phyloP scores from a whole-genome alignment of 1,140 invertebrate species.

The Zaprionus kolodkinae region DNA sequence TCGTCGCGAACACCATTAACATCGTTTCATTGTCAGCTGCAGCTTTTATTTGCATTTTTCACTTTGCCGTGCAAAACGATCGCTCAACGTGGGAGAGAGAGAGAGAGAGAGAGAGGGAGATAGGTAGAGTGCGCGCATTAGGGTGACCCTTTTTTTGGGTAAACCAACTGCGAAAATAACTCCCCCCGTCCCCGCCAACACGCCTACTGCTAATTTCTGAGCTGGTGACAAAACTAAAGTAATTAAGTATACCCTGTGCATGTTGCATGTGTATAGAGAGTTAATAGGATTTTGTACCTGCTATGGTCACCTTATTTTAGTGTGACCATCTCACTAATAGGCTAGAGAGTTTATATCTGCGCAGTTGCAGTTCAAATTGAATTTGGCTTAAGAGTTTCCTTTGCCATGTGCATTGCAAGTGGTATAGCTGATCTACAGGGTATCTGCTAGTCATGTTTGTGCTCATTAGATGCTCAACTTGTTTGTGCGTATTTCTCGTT shows the following conservation, averaged over 20 bases:
- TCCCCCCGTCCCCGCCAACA: no score
- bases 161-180: neutral
- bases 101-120: neutral
- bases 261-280: neutral
- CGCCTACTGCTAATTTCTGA: neutral
- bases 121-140: neutral
- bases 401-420: no score
- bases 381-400: no score
- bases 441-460: neutral
- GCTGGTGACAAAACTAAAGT: neutral
- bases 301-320: no score
- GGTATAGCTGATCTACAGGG: neutral
- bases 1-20: neutral
- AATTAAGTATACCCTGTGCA: neutral
- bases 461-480: slow-evolving; percentile 6
- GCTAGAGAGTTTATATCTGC: no score
- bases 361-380: no score
- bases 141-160: neutral
- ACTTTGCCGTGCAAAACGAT: slow-evolving; percentile 1
- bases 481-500: slow-evolving; percentile 17
- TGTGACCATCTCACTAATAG: no score
- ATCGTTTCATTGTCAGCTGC: slow-evolving; percentile 9
- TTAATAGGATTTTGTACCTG: no score
- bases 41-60: slow-evolving; percentile 16
- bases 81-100: neutral